These are phyloP conservation scores for Asarcornis scutulata DNA, from an alignment of 2,113 vertebrate species.

Conservation along the genomic window DNA sequence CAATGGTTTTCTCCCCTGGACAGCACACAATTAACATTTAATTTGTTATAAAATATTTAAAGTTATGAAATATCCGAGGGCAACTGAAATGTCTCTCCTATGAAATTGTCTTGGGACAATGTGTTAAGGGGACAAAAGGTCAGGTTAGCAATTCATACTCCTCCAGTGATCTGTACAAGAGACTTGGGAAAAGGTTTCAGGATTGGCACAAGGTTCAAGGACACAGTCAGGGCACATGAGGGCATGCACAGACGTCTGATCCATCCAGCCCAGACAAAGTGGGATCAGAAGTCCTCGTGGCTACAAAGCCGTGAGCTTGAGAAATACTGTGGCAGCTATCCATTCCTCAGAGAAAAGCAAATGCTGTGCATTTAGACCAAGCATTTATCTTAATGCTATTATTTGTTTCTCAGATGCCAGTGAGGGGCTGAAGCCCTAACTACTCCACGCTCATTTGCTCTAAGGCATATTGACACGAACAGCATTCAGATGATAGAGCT, in stretches of 20 bases:
- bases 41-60: slow-evolving; percentile 85
- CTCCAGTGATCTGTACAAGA: slow-evolving; percentile 15
- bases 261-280: neutral
- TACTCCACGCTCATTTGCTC: neutral
- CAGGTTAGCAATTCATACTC: slow-evolving; percentile 62
- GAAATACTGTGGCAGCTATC: neutral
- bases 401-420: neutral
- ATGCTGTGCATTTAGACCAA: neutral
- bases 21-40: slow-evolving; percentile 85
- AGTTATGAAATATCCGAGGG: slow-evolving; percentile 80
- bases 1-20: slow-evolving; percentile 77
- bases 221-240: neutral
- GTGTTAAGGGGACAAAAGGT: slow-evolving; percentile 70
- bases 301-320: neutral
- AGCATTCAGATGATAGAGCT: neutral
- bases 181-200: slow-evolving; percentile 6
- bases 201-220: neutral
- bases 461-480: neutral
- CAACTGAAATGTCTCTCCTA: slow-evolving; percentile 73
- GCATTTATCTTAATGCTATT: neutral
- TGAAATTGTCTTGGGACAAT: slow-evolving; percentile 69
- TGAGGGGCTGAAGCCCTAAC: neutral
- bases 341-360: neutral
- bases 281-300: neutral
- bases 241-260: neutral